phyloP scores from a whole-genome alignment of 2,888 invertebrate genomes.

The Linnaemya vulpina region DNA sequence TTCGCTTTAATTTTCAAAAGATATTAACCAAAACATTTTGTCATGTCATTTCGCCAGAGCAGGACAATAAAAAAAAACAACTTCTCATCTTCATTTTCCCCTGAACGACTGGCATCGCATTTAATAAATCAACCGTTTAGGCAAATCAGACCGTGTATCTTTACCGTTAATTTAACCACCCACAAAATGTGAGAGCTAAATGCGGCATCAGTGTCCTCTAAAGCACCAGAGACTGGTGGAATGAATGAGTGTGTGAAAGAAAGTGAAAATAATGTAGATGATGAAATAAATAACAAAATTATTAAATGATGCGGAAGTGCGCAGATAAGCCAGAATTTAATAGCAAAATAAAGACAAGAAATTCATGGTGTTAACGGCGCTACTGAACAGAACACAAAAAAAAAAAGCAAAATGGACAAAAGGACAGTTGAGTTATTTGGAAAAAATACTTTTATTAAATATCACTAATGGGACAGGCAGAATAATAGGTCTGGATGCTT shows the following conservation, averaged over 20 bases:
- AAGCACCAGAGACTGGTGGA: constrained; percentile 15
- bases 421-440: constrained; percentile 13
- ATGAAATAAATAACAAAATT: constrained; percentile 78
- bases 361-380: not conserved
- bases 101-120: not conserved
- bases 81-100: not conserved
- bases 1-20: no score
- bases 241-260: constrained; percentile 60
- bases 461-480: not conserved
- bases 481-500: no score
- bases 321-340: constrained; percentile 77
- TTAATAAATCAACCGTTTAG: constrained; percentile 66
- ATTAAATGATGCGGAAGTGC: constrained; percentile 81
- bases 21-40: no score
- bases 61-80: not conserved
- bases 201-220: not conserved
- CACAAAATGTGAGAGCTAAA: constrained; percentile 39
- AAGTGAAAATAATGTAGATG: constrained; percentile 79
- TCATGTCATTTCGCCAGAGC: not conserved
- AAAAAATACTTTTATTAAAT: not conserved
- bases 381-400: not conserved
- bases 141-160: constrained; percentile 51
- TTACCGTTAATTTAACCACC: constrained; percentile 64
- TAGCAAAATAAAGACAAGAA: not conserved
- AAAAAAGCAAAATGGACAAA: not conserved